A percentile compares a stretch with the other conserved stretches of the same genome.
phyloP scores from a whole-genome alignment of 1,140 invertebrate species.

The Whitmania pigra region DNA sequence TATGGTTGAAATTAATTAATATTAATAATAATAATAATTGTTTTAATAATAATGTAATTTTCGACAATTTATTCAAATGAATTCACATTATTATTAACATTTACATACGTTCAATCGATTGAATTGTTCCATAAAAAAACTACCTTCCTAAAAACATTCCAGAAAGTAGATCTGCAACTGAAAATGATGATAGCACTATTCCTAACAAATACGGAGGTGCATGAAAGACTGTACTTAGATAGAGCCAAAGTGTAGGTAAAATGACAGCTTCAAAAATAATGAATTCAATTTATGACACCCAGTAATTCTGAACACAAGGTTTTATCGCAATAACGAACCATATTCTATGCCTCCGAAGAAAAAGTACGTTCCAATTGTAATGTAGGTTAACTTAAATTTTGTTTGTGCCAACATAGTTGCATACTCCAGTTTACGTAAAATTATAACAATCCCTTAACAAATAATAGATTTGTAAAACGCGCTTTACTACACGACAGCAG shows the following conservation, averaged over 20 bases:
- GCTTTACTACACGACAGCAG: too few relatives aligned
- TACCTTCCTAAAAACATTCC: slow-evolving; percentile 1
- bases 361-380: slow-evolving; percentile 5
- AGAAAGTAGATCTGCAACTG: slow-evolving; percentile 8
- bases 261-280: slow-evolving; percentile 7
- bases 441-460: too few relatives aligned
- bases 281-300: background rate
- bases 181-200: background rate
- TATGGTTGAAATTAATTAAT: too few relatives aligned
- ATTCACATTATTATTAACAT: background rate
- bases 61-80: background rate
- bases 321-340: background rate
- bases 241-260: background rate
- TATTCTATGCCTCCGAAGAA: slow-evolving; percentile 9
- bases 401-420: background rate
- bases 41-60: too few relatives aligned
- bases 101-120: background rate
- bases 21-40: too few relatives aligned
- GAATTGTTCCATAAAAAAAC: background rate
- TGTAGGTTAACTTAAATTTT: background rate
- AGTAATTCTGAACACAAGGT: background rate
- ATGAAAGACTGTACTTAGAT: background rate
- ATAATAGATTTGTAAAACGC: too few relatives aligned
- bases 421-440: too few relatives aligned
- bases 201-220: background rate